phyloP scores from a whole-genome alignment of 2,797 vertebrate genomes.

The Epinephelus awoara region DNA sequence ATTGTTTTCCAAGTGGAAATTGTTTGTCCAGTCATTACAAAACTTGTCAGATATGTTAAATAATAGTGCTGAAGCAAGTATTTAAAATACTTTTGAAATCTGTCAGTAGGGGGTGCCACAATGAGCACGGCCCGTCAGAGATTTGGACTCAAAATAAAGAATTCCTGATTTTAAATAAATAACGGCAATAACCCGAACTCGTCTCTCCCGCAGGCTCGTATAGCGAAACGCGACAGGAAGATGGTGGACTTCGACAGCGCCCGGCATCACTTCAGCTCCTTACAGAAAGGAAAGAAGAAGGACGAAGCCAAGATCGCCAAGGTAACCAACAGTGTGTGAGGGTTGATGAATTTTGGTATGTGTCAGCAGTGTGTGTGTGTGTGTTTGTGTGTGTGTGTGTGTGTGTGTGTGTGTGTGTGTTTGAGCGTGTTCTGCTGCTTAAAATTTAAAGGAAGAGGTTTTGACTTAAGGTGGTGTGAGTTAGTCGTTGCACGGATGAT shows the following conservation, averaged over 20 bases:
- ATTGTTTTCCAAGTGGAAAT: too few species aligned
- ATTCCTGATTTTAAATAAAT: background rate
- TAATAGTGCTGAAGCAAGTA: too few species aligned
- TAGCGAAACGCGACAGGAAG: constrained; percentile 96
- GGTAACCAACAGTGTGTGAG: constrained; percentile 76
- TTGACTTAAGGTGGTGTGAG: constrained; percentile 36
- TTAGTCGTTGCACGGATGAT: background rate
- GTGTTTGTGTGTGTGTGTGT: background rate
- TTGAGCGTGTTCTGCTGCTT: background rate
- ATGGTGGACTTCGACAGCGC: constrained; percentile 98
- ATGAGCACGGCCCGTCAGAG: too few species aligned
- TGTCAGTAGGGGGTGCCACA: too few species aligned
- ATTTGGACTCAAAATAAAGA: background rate
- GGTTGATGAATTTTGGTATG: background rate
- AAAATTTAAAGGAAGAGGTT: background rate
- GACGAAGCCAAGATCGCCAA: constrained; percentile 94
- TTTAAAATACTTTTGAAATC: too few species aligned
- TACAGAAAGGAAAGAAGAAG: constrained; percentile 96
- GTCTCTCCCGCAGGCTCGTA: constrained; percentile 87
- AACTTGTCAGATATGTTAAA: too few species aligned
- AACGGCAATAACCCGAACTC: background rate
- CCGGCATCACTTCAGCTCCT: constrained; percentile 94
- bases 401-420: background rate
- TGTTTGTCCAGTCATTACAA: too few species aligned
- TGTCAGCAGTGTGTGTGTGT: background rate